phyloP scores from a whole-genome alignment of 2,888 invertebrate genomes.

The Troides helena region DNA sequence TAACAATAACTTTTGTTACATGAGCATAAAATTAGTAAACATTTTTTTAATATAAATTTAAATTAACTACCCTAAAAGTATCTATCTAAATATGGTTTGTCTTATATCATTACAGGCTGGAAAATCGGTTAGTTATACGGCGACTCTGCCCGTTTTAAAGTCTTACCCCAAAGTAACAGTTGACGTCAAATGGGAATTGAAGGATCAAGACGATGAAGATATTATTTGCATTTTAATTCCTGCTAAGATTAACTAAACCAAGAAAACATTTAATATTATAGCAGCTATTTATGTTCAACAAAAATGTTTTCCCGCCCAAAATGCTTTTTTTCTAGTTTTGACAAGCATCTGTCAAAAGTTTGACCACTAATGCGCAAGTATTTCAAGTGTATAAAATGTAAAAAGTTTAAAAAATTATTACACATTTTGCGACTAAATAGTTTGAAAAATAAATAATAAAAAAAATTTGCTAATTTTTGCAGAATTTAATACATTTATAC shows the following conservation, averaged over 20 bases:
- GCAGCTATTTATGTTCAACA: background rate
- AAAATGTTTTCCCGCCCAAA: background rate
- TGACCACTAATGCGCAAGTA: background rate
- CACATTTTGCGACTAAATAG: no score
- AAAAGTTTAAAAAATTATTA: no score
- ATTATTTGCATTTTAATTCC: slow-evolving; percentile 85
- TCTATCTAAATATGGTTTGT: background rate
- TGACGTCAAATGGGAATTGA: slow-evolving; percentile 87
- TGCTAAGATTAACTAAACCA: slow-evolving; percentile 78
- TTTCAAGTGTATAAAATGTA: no score
- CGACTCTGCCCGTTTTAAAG: slow-evolving; percentile 81
- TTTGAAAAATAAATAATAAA: background rate
- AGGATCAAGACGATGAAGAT: slow-evolving; percentile 80
- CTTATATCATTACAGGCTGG: slow-evolving; percentile 52
- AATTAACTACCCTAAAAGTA: no score
- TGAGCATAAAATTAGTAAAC: no score
- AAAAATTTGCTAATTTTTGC: no score
- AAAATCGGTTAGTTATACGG: slow-evolving; percentile 68
- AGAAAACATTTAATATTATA: background rate
- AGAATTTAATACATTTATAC: no score
- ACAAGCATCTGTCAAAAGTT: background rate
- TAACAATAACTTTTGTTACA: no score
- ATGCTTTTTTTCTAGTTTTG: background rate
- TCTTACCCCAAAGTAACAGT: slow-evolving; percentile 86
- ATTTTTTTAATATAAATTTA: no score